A percentile compares a stretch with the other conserved stretches of the same genome.
These are phyloP conservation scores for Chroicocephalus ridibundus DNA, from an alignment of 2,113 vertebrate genomes.

Conservation along the genomic window DNA sequence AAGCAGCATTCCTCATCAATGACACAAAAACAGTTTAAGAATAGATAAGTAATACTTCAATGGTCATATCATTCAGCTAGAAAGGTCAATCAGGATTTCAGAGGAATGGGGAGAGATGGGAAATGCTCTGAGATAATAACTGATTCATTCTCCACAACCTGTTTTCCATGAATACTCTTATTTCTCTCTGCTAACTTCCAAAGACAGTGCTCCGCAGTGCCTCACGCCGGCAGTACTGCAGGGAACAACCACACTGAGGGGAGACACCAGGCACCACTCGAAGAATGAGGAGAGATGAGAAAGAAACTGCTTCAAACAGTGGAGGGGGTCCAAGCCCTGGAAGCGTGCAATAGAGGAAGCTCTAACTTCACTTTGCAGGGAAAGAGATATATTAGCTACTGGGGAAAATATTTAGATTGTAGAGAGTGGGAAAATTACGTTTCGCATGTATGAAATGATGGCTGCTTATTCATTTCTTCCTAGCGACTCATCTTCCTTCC, in stretches of 20 bases:
- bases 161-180: background rate
- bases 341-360: background rate
- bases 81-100: background rate
- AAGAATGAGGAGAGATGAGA: background rate
- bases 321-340: background rate
- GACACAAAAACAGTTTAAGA: background rate
- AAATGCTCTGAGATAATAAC: background rate
- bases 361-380: background rate
- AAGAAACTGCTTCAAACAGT: background rate
- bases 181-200: background rate
- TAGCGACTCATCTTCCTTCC: background rate
- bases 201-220: background rate
- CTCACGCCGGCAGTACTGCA: background rate
- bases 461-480: background rate
- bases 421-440: background rate
- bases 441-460: background rate
- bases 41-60: background rate
- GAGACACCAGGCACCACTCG: background rate
- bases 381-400: background rate
- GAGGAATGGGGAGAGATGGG: background rate
- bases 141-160: background rate
- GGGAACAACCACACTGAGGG: background rate
- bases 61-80: background rate
- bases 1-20: background rate
- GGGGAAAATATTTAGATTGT: background rate